These are phyloP conservation scores for Drosophila nr. perissopoda DNA, from an alignment of 2,888 invertebrate genomes.

Conservation along the genomic window DNA sequence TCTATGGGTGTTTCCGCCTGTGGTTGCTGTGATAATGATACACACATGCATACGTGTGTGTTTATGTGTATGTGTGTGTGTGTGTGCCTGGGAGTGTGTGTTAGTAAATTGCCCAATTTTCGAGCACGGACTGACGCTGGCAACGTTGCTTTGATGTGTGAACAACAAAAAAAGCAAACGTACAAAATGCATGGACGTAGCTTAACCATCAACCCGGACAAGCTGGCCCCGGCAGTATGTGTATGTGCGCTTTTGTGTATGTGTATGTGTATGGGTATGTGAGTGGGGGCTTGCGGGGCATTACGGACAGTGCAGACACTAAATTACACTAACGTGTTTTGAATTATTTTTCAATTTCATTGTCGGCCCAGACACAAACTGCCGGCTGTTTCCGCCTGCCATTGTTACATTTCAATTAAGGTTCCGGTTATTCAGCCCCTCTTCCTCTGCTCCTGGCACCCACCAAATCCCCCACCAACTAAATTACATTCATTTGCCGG, in stretches of 20 bases:
- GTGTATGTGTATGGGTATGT: background rate
- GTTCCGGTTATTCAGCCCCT: conserved; percentile 44
- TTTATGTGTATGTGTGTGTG: conserved; percentile 17
- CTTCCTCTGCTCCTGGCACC: background rate
- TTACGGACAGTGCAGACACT: conserved; percentile 65
- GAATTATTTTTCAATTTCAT: conserved; percentile 83
- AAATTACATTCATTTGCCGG: conserved; percentile 38
- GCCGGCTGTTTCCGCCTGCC: conserved; percentile 68
- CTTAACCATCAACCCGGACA: conserved; percentile 22
- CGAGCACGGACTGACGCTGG: conserved; percentile 52
- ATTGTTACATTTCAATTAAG: conserved; percentile 79
- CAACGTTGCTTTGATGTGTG: conserved; percentile 73
- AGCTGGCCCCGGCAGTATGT: conserved; percentile 21
- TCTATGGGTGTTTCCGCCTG: conserved; percentile 51
- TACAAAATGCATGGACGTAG: conserved; percentile 41
- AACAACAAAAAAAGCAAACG: conserved; percentile 57
- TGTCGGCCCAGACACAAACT: conserved; percentile 73
- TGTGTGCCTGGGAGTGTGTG: conserved; percentile 35
- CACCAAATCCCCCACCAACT: background rate
- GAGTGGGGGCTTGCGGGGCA: conserved; percentile 9
- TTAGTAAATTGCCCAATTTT: conserved; percentile 75
- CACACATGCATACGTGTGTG: conserved; percentile 48
- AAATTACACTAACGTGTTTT: conserved; percentile 84
- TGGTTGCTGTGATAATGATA: conserved; percentile 79
- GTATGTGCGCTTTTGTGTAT: conserved; percentile 20